These are phyloP conservation scores for Sarcophaga bullata DNA, from an alignment of 1,140 invertebrate genomes.

Conservation along the genomic window DNA sequence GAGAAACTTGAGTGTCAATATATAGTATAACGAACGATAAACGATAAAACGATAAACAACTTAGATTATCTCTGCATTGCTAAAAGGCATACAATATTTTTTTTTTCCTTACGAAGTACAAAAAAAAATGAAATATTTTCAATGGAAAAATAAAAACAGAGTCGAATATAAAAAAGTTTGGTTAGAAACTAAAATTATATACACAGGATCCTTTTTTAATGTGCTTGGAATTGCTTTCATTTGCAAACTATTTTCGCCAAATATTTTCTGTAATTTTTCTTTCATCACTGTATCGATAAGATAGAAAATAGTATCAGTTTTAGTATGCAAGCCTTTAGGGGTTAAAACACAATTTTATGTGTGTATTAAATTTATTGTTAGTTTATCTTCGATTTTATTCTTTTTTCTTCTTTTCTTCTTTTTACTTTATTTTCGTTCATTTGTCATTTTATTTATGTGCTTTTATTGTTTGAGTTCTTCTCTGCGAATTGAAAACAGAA, in stretches of 20 bases:
- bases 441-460: neutral
- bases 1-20: constrained; percentile 21
- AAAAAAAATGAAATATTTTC: neutral
- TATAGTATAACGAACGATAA: neutral
- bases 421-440: neutral
- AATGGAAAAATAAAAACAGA: neutral
- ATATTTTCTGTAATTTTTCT: neutral
- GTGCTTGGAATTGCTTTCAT: neutral
- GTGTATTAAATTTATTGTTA: neutral
- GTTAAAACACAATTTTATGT: constrained; percentile 18
- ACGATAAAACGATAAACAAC: constrained; percentile 22
- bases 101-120: neutral
- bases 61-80: constrained; percentile 24
- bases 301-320: neutral
- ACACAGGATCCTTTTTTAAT: too few relatives aligned
- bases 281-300: neutral
- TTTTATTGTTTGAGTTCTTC: neutral
- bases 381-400: neutral
- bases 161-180: neutral
- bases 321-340: neutral
- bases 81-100: neutral
- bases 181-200: neutral
- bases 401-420: too few relatives aligned
- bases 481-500: too few relatives aligned
- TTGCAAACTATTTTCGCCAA: neutral